phyloP scores from a whole-genome alignment of 2,888 invertebrate species.

The Neelides folsomi region DNA sequence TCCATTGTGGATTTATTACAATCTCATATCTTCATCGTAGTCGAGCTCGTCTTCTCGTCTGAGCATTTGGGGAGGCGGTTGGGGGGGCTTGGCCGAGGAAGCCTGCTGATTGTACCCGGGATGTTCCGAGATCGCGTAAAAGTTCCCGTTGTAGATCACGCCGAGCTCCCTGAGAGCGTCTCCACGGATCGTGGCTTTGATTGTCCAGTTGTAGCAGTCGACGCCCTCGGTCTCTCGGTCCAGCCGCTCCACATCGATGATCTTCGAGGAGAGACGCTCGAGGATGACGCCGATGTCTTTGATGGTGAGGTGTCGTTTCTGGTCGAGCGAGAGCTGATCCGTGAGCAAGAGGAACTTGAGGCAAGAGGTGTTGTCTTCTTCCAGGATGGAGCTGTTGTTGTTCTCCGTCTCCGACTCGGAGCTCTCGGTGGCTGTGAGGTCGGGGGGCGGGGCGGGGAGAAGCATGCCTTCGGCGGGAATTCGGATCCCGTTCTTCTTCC shows the following conservation, averaged over 20 bases:
- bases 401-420: conserved; percentile 70
- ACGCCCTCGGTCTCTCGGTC: conserved; percentile 84
- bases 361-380: conserved; percentile 76
- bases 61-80: conserved; percentile 12
- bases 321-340: conserved; percentile 82
- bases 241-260: conserved; percentile 79
- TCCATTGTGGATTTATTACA: conserved; percentile 14
- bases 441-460: conserved; percentile 33
- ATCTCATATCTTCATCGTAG: conserved; percentile 32
- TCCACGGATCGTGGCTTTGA: conserved; percentile 84
- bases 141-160: conserved; percentile 87
- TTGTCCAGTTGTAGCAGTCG: conserved; percentile 92
- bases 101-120: conserved; percentile 68
- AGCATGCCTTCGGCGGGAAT: conserved; percentile 34
- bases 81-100: conserved; percentile 15
- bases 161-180: conserved; percentile 81
- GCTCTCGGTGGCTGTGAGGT: conserved; percentile 49
- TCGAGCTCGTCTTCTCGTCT: conserved; percentile 12
- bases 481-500: conserved; percentile 54
- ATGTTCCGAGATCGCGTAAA: conserved; percentile 84
- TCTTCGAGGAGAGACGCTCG: conserved; percentile 81
- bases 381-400: conserved; percentile 72
- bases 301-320: conserved; percentile 69
- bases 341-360: conserved; percentile 85
- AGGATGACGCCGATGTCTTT: conserved; percentile 90